Evolutionary conservation across 2,113 vertebrate genomes (phyloP), one percentile per base, ranked within the genome.

Genomic region (Rallus limicola): DNA sequence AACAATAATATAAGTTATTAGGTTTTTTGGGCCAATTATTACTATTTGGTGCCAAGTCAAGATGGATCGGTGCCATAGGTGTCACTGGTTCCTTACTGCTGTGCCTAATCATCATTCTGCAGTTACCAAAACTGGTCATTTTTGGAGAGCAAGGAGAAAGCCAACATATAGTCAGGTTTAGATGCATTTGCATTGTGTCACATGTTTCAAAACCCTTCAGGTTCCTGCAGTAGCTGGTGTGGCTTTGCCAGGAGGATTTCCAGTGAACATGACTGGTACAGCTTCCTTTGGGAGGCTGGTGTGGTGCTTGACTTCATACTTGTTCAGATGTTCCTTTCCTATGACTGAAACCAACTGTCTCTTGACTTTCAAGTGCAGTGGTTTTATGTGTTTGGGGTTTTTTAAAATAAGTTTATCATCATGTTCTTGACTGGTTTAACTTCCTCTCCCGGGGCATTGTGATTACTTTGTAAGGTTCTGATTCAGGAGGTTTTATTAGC

Each of bases 401-500:
- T 62, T 60, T 42, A 29, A 2, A 34, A 12, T 33, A 28, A 50
- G n/a, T 10, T 65, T 71, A 10, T 38, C 38, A 6, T 36, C 42
- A 56, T 63, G 5, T 11, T 63, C 65, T 24, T 64, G 44, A 25
- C 59, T 71, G 82, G 38, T 50, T 83, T 40, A 88, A 88, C 96
- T 96, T 95, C 75, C 19, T 95, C 58, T 88, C 95, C 83, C 33
- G 79, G 80, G 79, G 68, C 80, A 93, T 31, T 11, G 25, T 82
- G 21, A 36, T 92, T 38, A 28, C 59, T 40, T 71, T 74, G 84
- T 70, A 25, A 34, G 87, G 75, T 20, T 95, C 44, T 96, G 92
- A 96, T 93, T 94, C 80, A 95, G 83, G 44, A 83, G 9, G 8
- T 97, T n/a, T 94, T 95, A 90, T 85, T 76, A 76, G 62, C 24